Base-by-base conservation (phyloP, 2,888 invertebrate genomes). In the Altica lythri region DNA sequence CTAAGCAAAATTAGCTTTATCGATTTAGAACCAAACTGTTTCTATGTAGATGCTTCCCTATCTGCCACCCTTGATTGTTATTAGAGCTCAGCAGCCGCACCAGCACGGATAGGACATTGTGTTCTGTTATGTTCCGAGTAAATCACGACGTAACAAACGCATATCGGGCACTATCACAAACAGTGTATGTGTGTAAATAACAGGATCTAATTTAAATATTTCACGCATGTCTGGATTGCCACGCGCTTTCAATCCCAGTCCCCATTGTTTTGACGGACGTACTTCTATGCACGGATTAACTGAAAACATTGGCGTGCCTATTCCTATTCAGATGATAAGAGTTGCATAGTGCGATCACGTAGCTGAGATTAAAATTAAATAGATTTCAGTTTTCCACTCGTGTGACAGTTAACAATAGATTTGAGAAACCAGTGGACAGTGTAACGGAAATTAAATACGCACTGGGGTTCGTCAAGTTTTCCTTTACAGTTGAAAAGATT, bases 191-290 rank as follows among this genome's bases (percentile, higher is more conserved):
- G 70, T 72, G 72, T 69, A 68, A 70, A 69, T 68, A 72, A 72
- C 73, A 70, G 68, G 61, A 66, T 67, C 70, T 71, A 72, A 73
- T 73, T 73, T 73, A 72, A 73, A 74, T 72, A 73, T 74, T 72
- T 73, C 67, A 72, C 71, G 72, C 71, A 69, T 64, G 62, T 63
- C 63, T 71, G 68, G 64, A 60, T 61, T 59, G 67, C 64, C 66
- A 66, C 65, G 66, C 68, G 65, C 65, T 64, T 63, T 57, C 57
- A 55, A 37, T 51, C 51, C 43, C 42, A 51, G 19, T 22, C 27
- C 29, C 50, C 47, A 57, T 56, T 59, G 57, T 60, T 48, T 53
- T 34, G 53, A 43, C 30, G 53, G 42, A 49, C 49, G 49, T 25
- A 49, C 49, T 49, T 25, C 49, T 32, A 49, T 49, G 49, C 30